A percentile compares a stretch with the other conserved stretches of the same genome.
Conservation (phyloP, 2,888 invertebrate genomes). For the Drosophila yooni region DNA sequence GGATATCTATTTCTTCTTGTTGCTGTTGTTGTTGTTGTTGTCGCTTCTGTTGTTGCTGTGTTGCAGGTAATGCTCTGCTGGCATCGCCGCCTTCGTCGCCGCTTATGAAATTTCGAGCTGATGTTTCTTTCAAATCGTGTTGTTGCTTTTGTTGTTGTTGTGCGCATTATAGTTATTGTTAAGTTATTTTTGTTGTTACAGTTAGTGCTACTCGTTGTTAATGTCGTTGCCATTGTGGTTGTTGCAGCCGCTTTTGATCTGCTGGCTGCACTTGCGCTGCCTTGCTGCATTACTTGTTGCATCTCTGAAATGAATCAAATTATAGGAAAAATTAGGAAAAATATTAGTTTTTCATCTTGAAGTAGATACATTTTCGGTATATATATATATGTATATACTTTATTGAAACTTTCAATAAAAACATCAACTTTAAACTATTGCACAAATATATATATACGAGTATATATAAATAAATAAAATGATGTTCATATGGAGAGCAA, state of each 20-base stretch:
- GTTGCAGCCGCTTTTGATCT: slow-evolving; percentile 27
- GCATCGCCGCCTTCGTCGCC: slow-evolving; percentile 58
- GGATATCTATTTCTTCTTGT: slow-evolving; percentile 19
- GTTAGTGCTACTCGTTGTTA: slow-evolving; percentile 45
- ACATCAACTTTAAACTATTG: not conserved
- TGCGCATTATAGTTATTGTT: slow-evolving; percentile 24
- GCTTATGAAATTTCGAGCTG: slow-evolving; percentile 53
- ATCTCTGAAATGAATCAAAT: slow-evolving; percentile 41
- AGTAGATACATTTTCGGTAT: not conserved
- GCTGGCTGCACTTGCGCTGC: slow-evolving; percentile 40
- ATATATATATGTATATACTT: not conserved
- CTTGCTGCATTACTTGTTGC: slow-evolving; percentile 49
- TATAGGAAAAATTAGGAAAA: not conserved
- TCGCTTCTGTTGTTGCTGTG: slow-evolving; percentile 20
- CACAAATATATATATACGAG: no score
- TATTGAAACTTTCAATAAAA: not conserved
- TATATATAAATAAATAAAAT: no score
- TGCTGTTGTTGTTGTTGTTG: slow-evolving; percentile 18
- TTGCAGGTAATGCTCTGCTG: slow-evolving; percentile 30
- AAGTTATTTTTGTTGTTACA: slow-evolving; percentile 32
- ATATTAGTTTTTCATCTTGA: not conserved
- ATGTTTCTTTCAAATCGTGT: slow-evolving; percentile 30
- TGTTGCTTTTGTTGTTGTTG: slow-evolving; percentile 13
- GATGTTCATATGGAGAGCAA: not conserved
- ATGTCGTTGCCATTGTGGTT: slow-evolving; percentile 40